These are phyloP conservation scores for Ptychadena robeensis DNA, from an alignment of 2,797 vertebrate genomes.

Conservation along the genomic window DNA sequence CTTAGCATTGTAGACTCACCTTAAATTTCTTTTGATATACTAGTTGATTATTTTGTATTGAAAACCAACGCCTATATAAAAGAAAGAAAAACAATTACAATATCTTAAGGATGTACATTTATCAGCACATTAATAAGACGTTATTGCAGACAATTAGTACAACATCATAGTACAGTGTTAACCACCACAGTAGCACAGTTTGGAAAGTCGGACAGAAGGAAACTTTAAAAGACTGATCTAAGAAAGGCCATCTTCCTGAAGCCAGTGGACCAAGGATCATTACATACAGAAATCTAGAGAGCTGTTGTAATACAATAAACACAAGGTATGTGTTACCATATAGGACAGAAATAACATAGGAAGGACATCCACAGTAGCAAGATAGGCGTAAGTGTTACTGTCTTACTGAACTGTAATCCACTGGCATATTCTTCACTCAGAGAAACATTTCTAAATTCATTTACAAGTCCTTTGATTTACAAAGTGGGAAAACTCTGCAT, in stretches of 20 bases:
- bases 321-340: background rate
- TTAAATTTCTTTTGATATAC: conserved; percentile 99
- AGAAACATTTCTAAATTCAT: background rate
- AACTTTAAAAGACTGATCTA: background rate
- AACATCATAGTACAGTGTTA: conserved; percentile 15
- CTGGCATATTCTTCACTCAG: background rate
- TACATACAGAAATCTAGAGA: background rate
- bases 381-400: background rate
- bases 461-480: background rate
- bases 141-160: conserved; percentile 23
- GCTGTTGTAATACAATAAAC: background rate
- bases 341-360: background rate
- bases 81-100: conserved; percentile 58
- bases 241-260: background rate
- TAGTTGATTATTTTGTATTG: conserved; percentile 98
- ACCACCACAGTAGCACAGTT: conserved; percentile 21
- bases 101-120: background rate
- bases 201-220: conserved; percentile 10
- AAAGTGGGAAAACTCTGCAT: background rate
- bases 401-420: background rate
- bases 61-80: conserved; percentile 95
- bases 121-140: background rate
- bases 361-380: background rate
- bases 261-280: background rate
- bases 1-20: too few relatives aligned